These are phyloP conservation scores for Epirrita christyi DNA, from an alignment of 2,888 invertebrate genomes.

Conservation along the genomic window DNA sequence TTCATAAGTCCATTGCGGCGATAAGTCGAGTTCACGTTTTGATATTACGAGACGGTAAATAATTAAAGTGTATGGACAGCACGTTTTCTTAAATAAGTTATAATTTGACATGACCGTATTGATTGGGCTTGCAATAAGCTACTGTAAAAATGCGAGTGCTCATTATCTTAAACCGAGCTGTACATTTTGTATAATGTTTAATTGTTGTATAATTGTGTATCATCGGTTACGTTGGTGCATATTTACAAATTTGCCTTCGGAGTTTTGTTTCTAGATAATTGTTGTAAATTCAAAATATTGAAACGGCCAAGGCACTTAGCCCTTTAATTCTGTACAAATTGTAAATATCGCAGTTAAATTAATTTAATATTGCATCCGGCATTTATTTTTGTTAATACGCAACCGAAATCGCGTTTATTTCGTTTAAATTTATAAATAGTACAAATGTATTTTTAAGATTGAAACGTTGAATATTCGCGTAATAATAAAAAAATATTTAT, in stretches of 20 bases:
- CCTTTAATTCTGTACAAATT: slow-evolving; percentile 54
- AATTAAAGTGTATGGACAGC: neutral
- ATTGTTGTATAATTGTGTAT: slow-evolving; percentile 18
- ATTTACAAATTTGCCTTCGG: slow-evolving; percentile 28
- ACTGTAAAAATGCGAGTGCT: slow-evolving; percentile 64
- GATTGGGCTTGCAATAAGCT: slow-evolving; percentile 55
- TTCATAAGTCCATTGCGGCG: slow-evolving; percentile 12
- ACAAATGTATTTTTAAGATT: slow-evolving; percentile 77
- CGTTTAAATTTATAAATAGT: slow-evolving; percentile 76
- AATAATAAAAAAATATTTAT: slow-evolving; percentile 48
- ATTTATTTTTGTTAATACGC: slow-evolving; percentile 55
- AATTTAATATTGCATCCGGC: slow-evolving; percentile 49
- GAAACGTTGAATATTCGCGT: slow-evolving; percentile 40
- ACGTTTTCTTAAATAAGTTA: neutral
- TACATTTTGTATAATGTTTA: slow-evolving; percentile 66
- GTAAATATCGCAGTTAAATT: slow-evolving; percentile 64
- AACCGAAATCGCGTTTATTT: slow-evolving; percentile 49
- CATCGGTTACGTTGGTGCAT: slow-evolving; percentile 15
- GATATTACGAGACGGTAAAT: slow-evolving; percentile 29
- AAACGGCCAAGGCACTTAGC: neutral
- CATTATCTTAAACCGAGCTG: slow-evolving; percentile 67
- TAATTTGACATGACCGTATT: neutral
- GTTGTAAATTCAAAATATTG: slow-evolving; percentile 10
- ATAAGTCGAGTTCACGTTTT: slow-evolving; percentile 1
- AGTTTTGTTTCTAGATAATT: slow-evolving; percentile 17